Base-by-base conservation (phyloP, 1,140 invertebrate species). In the Drosophila insularis region DNA sequence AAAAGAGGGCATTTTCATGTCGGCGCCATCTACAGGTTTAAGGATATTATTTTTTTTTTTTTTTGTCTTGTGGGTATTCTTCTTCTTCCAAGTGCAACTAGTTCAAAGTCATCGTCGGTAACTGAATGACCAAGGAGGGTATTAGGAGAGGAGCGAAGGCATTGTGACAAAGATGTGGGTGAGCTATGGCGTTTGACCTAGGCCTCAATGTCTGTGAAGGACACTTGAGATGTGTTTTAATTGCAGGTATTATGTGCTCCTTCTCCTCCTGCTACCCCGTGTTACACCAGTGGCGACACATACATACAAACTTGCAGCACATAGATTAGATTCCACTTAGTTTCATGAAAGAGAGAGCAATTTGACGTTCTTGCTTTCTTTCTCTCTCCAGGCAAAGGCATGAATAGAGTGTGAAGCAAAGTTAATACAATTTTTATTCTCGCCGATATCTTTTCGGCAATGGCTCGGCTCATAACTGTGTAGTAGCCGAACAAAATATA, bases 201-300 rank as follows among this genome's bases (percentile, higher is more conserved):
- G 84, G 84, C 84, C 80, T 77, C 84, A 89, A 89, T 84, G 80
- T 68, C 77, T 69, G 65, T 77, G 77, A 84, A 87, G 84, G 84
- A 80, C 84, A 80, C 84, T 87, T 80, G 76, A 80, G 80, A 67
- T 87, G 80, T 79, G 80, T 89, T 89, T 87, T 89, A 87, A 87
- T 87, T 89, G 84, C 84, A 87, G 85, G 84, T 89, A 89, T 89
- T 89, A 89, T 89, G 85, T 84, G 73, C 75, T 64, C 58, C 66
- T 43, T 62, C 55, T 71, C 62, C 56, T 8, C 19, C 35, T 13
- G 10, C 10, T 37, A 17, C 40, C 8, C 43, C 8, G 19, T 10
- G 43, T 50, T 35, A 71, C 69, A 68, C 35, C 19, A 32, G 1
- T 40, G 21, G 55, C 55, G 31, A 37, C 55, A n/a, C 32, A 35